A percentile compares a stretch with the other conserved stretches of the same genome.
Evolutionary conservation across 2,888 invertebrate species (phyloP).

Genomic region (Rhamnusium bicolor): DNA sequence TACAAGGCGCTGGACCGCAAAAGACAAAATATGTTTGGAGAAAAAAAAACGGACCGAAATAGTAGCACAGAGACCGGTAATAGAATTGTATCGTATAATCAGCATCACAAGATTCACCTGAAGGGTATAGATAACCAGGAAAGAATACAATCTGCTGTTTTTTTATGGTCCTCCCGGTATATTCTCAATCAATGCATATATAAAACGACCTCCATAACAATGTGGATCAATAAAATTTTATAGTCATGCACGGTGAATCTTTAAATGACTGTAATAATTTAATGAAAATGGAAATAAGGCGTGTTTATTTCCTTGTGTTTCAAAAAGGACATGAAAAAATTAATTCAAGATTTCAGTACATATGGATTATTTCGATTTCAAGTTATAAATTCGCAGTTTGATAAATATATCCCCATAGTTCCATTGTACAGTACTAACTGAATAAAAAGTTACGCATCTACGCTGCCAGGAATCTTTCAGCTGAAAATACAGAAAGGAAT

Average conservation of each 20-base stretch:
- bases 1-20: too few species aligned
- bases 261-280: neutral
- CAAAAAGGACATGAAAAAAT: too few species aligned
- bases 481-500: conserved; percentile 59
- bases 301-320: too few species aligned
- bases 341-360: neutral
- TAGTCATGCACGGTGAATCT: neutral
- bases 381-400: neutral
- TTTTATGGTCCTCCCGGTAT: too few species aligned
- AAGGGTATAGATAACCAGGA: too few species aligned
- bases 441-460: conserved; percentile 31
- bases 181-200: neutral
- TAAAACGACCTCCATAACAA: neutral
- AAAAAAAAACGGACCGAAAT: too few species aligned
- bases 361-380: neutral
- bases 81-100: too few species aligned
- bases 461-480: conserved; percentile 47
- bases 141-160: too few species aligned
- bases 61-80: too few species aligned
- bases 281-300: neutral
- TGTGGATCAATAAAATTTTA: neutral
- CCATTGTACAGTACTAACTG: neutral
- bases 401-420: conserved; percentile 8
- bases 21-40: too few species aligned
- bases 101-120: too few species aligned